phyloP scores from a whole-genome alignment of 2,797 vertebrate species.

The Alfaro cultratus region DNA sequence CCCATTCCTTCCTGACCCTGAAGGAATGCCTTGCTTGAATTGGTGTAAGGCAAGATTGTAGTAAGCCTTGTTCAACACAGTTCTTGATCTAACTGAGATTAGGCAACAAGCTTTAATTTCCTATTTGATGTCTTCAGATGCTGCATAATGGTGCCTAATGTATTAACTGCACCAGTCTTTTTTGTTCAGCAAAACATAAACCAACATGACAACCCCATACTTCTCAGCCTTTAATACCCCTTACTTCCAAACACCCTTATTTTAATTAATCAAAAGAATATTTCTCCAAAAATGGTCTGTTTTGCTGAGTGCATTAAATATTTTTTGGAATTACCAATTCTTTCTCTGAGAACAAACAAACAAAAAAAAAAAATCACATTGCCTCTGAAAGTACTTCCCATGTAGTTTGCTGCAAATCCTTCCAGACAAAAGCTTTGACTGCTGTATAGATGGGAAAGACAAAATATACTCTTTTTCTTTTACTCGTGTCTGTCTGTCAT shows the following conservation, averaged over 20 bases:
- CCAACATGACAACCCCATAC: not conserved
- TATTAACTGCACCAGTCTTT: not conserved
- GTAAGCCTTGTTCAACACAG: not conserved
- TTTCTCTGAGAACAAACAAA: not conserved
- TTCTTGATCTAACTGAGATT: not conserved
- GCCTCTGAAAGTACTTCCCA: not conserved
- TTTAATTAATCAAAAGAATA: not conserved
- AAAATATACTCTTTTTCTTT: not conserved
- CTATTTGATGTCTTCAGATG: not conserved
- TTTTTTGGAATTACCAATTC: not conserved
- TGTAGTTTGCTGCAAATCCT: not conserved
- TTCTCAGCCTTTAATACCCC: not conserved
- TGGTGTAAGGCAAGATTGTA: not conserved
- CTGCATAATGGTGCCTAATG: not conserved
- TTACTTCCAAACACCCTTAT: not conserved
- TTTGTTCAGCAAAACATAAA: not conserved
- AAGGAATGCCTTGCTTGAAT: not conserved
- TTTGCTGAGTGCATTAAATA: not conserved
- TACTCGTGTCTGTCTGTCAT: not conserved
- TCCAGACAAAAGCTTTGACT: not conserved
- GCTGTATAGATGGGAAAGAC: not conserved
- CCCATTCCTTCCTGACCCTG: not conserved
- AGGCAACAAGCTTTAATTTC: not conserved
- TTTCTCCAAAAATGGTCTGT: not conserved
- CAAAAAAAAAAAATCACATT: not conserved